These are phyloP conservation scores for Tachysurus vachellii DNA, from an alignment of 2,113 vertebrate genomes.

Conservation along the genomic window DNA sequence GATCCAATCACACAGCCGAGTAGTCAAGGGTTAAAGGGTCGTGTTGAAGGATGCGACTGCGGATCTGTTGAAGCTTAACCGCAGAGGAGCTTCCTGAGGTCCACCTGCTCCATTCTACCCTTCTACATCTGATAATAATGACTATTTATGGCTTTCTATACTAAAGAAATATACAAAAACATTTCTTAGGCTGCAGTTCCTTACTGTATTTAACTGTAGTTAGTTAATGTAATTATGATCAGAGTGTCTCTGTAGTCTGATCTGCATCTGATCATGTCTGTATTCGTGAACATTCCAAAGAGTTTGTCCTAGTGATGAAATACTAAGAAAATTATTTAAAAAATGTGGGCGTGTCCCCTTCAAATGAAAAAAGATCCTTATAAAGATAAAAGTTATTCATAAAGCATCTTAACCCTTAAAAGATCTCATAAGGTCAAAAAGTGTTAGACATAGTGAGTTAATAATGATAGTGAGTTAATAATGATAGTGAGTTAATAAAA, in stretches of 20 bases:
- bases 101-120: neutral
- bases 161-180: neutral
- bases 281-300: too few relatives aligned
- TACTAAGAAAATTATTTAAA: too few relatives aligned
- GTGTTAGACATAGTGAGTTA: too few relatives aligned
- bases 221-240: neutral
- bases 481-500: too few relatives aligned
- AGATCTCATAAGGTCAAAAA: too few relatives aligned
- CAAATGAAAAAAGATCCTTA: too few relatives aligned
- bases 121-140: neutral
- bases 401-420: too few relatives aligned
- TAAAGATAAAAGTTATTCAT: too few relatives aligned
- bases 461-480: too few relatives aligned
- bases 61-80: neutral
- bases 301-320: too few relatives aligned
- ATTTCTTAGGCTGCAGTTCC: neutral
- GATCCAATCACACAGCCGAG: slow-evolving; percentile 3
- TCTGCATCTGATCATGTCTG: too few relatives aligned
- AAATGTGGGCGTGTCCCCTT: too few relatives aligned
- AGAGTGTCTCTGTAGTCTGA: neutral
- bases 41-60: neutral
- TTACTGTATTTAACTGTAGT: neutral
- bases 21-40: neutral
- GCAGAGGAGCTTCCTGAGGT: neutral
- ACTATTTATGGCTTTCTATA: neutral